These are phyloP conservation scores for Eristalis arbustorum DNA, from an alignment of 2,888 invertebrate genomes.

Conservation along the genomic window DNA sequence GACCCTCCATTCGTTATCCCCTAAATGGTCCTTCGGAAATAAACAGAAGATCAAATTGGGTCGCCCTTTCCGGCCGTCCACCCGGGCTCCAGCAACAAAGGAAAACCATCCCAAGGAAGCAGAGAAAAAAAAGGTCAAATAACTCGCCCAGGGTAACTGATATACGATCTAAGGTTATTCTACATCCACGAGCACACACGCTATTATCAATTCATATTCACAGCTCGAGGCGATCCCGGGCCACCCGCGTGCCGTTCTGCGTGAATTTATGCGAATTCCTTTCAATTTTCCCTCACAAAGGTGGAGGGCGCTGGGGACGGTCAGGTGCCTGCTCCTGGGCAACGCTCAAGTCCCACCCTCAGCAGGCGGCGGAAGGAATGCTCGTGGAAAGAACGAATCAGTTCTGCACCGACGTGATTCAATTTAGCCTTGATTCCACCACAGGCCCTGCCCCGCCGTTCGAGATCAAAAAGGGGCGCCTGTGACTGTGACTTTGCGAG, in stretches of 20 bases:
- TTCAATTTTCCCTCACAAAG: conserved; percentile 35
- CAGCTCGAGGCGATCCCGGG: conserved; percentile 25
- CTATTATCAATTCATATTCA: conserved; percentile 37
- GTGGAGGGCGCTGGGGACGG: not conserved
- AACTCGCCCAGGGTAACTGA: conserved; percentile 33
- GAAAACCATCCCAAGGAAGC: conserved; percentile 32
- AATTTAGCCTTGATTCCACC: not conserved
- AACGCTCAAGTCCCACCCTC: not conserved
- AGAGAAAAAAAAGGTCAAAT: conserved; percentile 51
- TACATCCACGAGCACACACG: conserved; percentile 17
- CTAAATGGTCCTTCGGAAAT: conserved; percentile 51
- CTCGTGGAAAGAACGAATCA: not conserved
- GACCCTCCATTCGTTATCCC: conserved; percentile 56
- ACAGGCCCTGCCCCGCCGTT: not conserved
- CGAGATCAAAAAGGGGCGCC: conserved; percentile 1
- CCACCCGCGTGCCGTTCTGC: conserved; percentile 12
- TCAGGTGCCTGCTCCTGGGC: not conserved
- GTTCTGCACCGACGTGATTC: not conserved
- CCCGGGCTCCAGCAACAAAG: not conserved
- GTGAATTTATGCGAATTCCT: conserved; percentile 56
- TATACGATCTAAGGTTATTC: conserved; percentile 31
- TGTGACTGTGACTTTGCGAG: not conserved
- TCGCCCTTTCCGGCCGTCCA: conserved; percentile 4
- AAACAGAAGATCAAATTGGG: conserved; percentile 64
- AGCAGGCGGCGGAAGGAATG: not conserved